phyloP scores from a whole-genome alignment of 2,888 invertebrate species.

The Griposia aprilina region DNA sequence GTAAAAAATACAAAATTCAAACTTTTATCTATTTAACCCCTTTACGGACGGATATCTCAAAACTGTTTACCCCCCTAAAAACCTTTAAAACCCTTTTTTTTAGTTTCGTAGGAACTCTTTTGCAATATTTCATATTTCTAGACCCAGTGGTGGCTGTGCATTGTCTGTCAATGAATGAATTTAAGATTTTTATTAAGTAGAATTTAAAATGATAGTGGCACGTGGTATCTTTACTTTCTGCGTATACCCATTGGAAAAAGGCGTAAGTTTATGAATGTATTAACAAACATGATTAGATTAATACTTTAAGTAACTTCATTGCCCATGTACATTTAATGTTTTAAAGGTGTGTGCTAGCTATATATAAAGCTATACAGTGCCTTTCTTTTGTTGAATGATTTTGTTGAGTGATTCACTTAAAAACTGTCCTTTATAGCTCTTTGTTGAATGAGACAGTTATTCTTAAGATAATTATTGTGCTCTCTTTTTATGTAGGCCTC shows the following conservation, averaged over 20 bases:
- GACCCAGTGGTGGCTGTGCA: background rate
- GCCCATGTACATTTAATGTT: conserved; percentile 1
- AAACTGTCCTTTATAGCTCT: conserved; percentile 3
- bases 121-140: background rate
- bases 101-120: too few species aligned
- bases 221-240: background rate
- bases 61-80: too few species aligned
- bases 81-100: too few species aligned
- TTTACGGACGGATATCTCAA: background rate
- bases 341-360: background rate
- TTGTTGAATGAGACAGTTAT: conserved; percentile 31
- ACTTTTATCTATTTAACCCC: background rate
- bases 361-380: background rate
- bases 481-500: conserved; percentile 25
- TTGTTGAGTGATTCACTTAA: conserved; percentile 18
- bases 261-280: background rate
- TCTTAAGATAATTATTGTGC: conserved; percentile 27
- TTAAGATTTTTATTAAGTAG: background rate
- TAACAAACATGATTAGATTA: background rate
- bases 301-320: background rate
- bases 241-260: background rate
- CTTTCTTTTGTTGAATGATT: background rate
- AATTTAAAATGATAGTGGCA: background rate
- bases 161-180: background rate
- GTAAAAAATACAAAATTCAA: background rate